Percentiles rank a stretch among this genome's conserved stretches.
These are phyloP conservation scores for Drosophila seguyi DNA, from an alignment of 1,140 invertebrate genomes.

Conservation along the genomic window DNA sequence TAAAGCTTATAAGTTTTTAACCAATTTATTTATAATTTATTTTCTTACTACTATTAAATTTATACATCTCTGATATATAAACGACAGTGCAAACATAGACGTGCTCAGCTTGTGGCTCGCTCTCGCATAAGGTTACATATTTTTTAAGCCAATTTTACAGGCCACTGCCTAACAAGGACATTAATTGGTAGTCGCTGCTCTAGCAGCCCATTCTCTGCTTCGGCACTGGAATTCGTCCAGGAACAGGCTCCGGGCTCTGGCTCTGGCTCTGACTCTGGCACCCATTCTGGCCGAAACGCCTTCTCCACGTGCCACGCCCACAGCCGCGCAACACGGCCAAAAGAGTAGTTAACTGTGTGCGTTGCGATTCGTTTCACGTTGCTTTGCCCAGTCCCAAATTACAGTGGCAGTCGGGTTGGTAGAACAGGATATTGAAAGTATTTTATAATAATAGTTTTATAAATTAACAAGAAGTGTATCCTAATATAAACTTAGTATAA, in stretches of 20 bases:
- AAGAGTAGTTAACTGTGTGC: conserved; percentile 73
- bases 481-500: not conserved
- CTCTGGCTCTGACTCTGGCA: not conserved
- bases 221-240: conserved; percentile 21
- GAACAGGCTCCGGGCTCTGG: conserved; percentile 8
- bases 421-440: not conserved
- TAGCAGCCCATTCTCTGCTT: conserved; percentile 14
- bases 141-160: conserved; percentile 85
- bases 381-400: not conserved
- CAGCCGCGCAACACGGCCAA: conserved; percentile 60
- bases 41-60: too few species aligned
- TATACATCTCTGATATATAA: conserved; percentile 7
- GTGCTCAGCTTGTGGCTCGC: conserved; percentile 30
- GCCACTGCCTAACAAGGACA: conserved; percentile 84
- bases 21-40: too few species aligned
- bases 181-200: conserved; percentile 77
- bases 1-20: too few species aligned
- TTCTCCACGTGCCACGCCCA: conserved; percentile 32
- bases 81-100: conserved; percentile 2
- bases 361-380: conserved; percentile 48
- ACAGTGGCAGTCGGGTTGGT: conserved; percentile 19
- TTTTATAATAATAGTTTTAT: not conserved
- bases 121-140: conserved; percentile 81
- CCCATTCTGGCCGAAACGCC: conserved; percentile 17
- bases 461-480: not conserved